Base-by-base conservation (phyloP, 1,140 invertebrate species). In the Camponotus floridanus region DNA sequence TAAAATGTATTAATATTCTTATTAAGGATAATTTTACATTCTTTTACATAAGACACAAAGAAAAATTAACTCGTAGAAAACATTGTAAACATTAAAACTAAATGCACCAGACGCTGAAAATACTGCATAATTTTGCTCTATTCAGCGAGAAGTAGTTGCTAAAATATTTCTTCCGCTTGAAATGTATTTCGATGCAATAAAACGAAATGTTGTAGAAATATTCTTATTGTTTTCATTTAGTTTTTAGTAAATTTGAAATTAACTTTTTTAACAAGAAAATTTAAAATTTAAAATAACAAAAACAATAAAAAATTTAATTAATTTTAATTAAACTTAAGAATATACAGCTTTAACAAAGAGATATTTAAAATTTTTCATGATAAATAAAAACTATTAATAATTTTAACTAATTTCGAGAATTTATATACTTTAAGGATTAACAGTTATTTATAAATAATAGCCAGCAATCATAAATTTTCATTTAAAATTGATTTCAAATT, bases 301-400 rank as follows among this genome's bases (percentile, higher is more conserved):
- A 26, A 26, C 26, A 26, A 26, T 26, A 26, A 26, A 51, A 45
- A 45, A 11, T n/a, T 39, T 9, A 36, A 59, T 39, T 57, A 39
- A n/a, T 31, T 59, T 76, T 61, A 76, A 76, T 76, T 76, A 39
- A 76, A 39, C 33, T 51, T 15, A 26, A 42, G 5, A 36, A n/a
- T 2, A 33, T 26, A 73, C 6, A 51, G 2, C 21, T 55, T 4
- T 21, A 57, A 73, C 57, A 21, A 1, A 26, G 26, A 26, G 0
- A 8, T 2, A 26, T 39, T 39, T 42, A 59, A 74, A 11, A 39
- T 6, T 39, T 42, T 74, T 8, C n/a, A 59, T 26, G 7, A 74
- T 1, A 18, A 51, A 51, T 51, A 15, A 51, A 15, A 5, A 15
- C 0, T 51, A 51, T 15, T 51, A 57, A 57, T 57, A 18, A 18